phyloP scores from a whole-genome alignment of 1,140 invertebrate genomes.

The Phymastichus coffea region DNA sequence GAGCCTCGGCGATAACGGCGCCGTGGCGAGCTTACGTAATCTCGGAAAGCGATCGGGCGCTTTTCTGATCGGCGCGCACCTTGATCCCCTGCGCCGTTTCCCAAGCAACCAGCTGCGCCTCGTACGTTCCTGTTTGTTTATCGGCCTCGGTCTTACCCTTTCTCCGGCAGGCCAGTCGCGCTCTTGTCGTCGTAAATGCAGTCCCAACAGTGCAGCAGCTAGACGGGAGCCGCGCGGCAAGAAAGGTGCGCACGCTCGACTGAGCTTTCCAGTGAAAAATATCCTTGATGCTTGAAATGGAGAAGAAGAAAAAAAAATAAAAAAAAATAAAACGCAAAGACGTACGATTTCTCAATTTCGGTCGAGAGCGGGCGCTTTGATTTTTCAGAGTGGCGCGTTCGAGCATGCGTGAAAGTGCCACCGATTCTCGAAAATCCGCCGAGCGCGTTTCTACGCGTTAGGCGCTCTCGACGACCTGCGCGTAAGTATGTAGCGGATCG shows the following conservation, averaged over 20 bases:
- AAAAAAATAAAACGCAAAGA: neutral
- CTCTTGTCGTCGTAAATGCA: no score
- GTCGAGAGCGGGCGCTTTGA: neutral
- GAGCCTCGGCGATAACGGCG: no score
- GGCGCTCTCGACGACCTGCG: neutral
- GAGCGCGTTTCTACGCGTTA: no score
- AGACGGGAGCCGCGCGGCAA: no score
- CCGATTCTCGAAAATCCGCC: conserved; percentile 8
- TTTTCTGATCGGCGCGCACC: neutral
- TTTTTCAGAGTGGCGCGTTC: neutral
- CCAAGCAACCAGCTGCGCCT: neutral
- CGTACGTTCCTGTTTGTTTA: neutral
- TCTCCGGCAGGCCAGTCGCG: no score
- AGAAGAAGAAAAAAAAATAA: no score
- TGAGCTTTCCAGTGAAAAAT: no score
- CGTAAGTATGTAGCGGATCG: neutral
- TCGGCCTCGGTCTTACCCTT: no score
- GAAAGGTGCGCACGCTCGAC: no score
- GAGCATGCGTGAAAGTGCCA: conserved; percentile 14
- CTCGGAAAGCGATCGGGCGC: neutral
- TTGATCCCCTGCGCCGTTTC: neutral
- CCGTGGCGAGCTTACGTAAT: no score
- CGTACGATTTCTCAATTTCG: neutral
- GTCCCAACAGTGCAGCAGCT: no score
- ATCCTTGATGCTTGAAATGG: no score